A percentile compares a stretch with the other conserved stretches of the same genome.
These are phyloP conservation scores for Lanistes nyassanus DNA, from an alignment of 1,140 invertebrate species.

Conservation along the genomic window DNA sequence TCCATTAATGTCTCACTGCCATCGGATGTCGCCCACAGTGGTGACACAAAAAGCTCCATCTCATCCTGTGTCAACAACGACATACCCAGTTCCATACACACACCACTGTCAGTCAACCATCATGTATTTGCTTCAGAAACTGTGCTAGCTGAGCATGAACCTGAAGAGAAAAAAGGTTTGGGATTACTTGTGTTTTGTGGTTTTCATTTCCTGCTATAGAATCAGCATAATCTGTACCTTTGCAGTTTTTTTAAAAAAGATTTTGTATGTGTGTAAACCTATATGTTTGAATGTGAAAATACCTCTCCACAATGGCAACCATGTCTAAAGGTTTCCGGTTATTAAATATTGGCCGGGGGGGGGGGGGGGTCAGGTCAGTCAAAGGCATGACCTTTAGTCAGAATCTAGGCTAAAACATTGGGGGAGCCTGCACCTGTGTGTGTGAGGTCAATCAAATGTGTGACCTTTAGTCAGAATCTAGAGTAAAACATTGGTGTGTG, in stretches of 20 bases:
- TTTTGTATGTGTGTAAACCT: constrained; percentile 6
- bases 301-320: too few relatives aligned
- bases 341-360: too few relatives aligned
- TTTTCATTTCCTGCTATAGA: neutral
- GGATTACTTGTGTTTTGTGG: neutral
- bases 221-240: neutral
- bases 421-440: neutral
- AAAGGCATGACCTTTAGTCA: too few relatives aligned
- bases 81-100: constrained; percentile 30
- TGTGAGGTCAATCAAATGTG: neutral
- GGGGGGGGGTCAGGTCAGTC: too few relatives aligned
- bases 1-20: neutral
- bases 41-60: constrained; percentile 28
- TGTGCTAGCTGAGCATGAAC: neutral
- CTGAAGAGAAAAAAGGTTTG: neutral
- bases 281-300: too few relatives aligned
- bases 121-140: neutral
- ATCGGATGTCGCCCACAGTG: constrained; percentile 9
- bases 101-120: constrained; percentile 23
- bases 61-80: constrained; percentile 44
- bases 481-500: neutral
- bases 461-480: neutral
- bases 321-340: too few relatives aligned
- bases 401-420: too few relatives aligned
- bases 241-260: neutral